Evolutionary conservation across 2,888 invertebrate genomes (phyloP).

Genomic region (Cinara cedri): DNA sequence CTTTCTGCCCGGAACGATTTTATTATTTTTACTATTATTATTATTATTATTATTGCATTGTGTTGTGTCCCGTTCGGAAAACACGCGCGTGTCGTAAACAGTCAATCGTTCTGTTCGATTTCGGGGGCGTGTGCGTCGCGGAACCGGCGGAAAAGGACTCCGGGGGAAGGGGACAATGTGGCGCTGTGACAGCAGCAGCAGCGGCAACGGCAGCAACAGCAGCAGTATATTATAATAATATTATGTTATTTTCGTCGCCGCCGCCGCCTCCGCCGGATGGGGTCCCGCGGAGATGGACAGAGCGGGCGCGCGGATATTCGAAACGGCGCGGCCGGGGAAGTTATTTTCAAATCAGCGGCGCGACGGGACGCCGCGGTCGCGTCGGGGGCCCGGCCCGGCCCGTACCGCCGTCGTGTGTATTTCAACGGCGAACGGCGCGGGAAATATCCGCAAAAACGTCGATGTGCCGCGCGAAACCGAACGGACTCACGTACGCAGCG

Average conservation of each 20-base stretch:
- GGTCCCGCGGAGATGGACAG: not conserved
- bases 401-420: no score
- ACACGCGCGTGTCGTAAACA: slow-evolving; percentile 49
- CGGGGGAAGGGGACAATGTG: slow-evolving; percentile 54
- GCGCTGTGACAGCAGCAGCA: no score
- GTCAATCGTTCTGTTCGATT: slow-evolving; percentile 55
- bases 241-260: slow-evolving; percentile 48
- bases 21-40: no score
- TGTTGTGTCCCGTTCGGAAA: slow-evolving; percentile 5
- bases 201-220: not conserved
- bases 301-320: slow-evolving; percentile 1
- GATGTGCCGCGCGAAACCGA: slow-evolving; percentile 43
- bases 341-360: slow-evolving; percentile 56
- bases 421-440: slow-evolving; percentile 16
- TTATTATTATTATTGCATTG: no score
- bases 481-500: slow-evolving; percentile 12
- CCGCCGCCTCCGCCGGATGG: slow-evolving; percentile 17
- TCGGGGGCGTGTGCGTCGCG: slow-evolving; percentile 35
- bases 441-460: slow-evolving; percentile 50
- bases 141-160: slow-evolving; percentile 3
- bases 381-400: slow-evolving; percentile 33
- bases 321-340: slow-evolving; percentile 30
- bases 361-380: slow-evolving; percentile 44
- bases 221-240: no score
- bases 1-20: no score